These are phyloP conservation scores for Regulus satrapa DNA, from an alignment of 2,113 vertebrate species.

Conservation along the genomic window DNA sequence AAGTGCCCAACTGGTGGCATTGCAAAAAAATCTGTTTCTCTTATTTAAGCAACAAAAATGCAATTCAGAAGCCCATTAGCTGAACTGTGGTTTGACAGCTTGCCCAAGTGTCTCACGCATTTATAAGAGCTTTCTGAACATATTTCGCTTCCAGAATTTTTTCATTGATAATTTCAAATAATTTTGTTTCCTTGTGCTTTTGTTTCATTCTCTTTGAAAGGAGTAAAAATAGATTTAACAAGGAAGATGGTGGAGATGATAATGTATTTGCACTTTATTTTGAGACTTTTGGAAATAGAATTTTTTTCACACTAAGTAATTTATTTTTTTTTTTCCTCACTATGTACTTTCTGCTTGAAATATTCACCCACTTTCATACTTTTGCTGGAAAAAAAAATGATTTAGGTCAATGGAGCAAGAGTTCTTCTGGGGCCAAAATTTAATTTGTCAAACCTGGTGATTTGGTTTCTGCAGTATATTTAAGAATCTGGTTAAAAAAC, in stretches of 20 bases:
- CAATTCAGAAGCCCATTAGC: neutral
- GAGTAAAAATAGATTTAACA: neutral
- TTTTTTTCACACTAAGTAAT: neutral
- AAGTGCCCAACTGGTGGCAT: neutral
- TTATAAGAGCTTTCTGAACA: neutral
- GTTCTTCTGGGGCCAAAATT: neutral
- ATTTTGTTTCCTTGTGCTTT: neutral
- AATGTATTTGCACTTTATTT: neutral
- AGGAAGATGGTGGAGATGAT: neutral
- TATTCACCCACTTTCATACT: neutral
- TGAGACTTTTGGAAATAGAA: neutral
- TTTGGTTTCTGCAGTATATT: neutral
- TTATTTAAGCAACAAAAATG: neutral
- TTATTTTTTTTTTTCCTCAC: neutral
- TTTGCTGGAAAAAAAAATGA: neutral
- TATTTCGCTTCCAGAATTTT: neutral
- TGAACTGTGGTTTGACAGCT: neutral
- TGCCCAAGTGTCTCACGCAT: neutral
- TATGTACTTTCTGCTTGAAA: neutral
- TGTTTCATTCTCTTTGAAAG: neutral
- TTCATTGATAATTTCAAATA: neutral
- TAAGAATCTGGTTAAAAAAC: neutral
- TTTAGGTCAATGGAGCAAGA: neutral
- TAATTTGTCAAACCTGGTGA: rapidly evolving
- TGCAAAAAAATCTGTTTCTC: neutral